phyloP scores from a whole-genome alignment of 2,797 vertebrate genomes.

The Botia almorhae region DNA sequence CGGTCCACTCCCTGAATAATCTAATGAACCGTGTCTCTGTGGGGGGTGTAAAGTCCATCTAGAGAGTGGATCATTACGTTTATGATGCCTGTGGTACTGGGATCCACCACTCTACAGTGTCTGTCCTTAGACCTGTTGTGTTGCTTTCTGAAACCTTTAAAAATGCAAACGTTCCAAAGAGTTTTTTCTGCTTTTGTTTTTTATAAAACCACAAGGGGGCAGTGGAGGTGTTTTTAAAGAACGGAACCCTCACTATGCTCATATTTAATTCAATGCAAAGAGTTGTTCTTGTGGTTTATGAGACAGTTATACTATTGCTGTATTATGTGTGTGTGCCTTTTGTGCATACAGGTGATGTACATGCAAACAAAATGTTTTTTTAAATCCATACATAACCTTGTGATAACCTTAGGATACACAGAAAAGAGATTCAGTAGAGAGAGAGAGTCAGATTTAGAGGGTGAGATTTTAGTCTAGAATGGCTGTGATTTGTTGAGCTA shows the following conservation, averaged over 20 bases:
- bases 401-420: background rate
- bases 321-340: background rate
- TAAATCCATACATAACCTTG: background rate
- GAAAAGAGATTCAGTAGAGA: no score
- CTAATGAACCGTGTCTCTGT: slow-evolving; percentile 27
- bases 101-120: background rate
- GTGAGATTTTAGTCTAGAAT: background rate
- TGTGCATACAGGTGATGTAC: background rate
- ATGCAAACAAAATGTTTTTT: no score
- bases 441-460: background rate
- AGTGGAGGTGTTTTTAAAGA: slow-evolving; percentile 45
- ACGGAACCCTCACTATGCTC: background rate
- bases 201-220: slow-evolving; percentile 59
- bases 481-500: background rate
- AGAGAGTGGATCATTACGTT: background rate
- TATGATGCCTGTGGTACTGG: background rate
- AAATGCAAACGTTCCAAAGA: background rate
- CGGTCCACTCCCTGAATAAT: slow-evolving; percentile 35
- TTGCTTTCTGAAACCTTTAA: background rate
- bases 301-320: background rate
- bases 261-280: background rate
- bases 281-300: background rate
- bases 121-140: background rate
- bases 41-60: slow-evolving; percentile 7
- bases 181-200: background rate